Evolutionary conservation across 2,888 invertebrate species (phyloP).

Genomic region (Diarsia brunnea): DNA sequence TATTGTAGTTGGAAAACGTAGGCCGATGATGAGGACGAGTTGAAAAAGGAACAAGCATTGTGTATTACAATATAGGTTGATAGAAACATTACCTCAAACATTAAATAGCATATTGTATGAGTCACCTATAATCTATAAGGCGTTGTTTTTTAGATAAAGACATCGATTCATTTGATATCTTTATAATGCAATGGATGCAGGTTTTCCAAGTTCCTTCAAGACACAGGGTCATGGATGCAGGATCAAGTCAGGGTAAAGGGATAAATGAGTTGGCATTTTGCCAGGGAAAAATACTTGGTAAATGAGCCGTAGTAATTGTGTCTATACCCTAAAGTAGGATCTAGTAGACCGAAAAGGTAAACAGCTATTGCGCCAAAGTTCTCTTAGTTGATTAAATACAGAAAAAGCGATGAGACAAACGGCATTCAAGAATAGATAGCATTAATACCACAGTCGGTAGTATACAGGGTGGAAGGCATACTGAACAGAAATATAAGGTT

Average conservation of each 20-base stretch:
- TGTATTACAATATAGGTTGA: no score
- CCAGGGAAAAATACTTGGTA: slow-evolving; percentile 5
- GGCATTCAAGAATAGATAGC: background rate
- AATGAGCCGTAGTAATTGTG: slow-evolving; percentile 12
- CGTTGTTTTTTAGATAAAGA: background rate
- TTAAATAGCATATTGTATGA: background rate
- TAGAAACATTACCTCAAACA: background rate
- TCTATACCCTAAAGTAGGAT: background rate
- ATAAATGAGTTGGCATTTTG: background rate
- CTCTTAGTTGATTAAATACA: background rate
- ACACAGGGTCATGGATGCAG: background rate
- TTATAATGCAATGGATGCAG: no score
- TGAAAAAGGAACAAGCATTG: background rate
- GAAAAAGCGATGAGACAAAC: no score
- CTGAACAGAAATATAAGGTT: no score
- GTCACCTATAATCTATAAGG: background rate
- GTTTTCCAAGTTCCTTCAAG: background rate
- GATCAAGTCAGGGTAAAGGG: background rate
- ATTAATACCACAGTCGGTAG: background rate
- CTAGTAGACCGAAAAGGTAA: background rate
- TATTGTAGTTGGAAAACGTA: no score
- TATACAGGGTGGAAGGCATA: no score
- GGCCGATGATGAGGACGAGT: background rate
- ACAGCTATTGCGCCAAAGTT: background rate
- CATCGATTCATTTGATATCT: background rate